Percentiles rank a stretch among this genome's conserved stretches.
Evolutionary conservation across 1,140 invertebrate species (phyloP).

Genomic region (Atta cephalotes): DNA sequence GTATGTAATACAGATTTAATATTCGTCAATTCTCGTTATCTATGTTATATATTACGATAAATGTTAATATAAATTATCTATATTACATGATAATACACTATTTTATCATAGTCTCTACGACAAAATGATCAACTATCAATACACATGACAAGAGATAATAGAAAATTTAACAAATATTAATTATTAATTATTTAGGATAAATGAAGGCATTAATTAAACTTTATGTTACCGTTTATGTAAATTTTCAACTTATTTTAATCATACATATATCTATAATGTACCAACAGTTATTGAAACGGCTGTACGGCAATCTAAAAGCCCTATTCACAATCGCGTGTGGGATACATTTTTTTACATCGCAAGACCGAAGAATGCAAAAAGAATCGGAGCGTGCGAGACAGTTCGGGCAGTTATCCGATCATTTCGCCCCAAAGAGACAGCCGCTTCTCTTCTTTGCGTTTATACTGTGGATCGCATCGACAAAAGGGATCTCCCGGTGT

Average conservation of each 20-base stretch:
- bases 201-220: neutral
- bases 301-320: neutral
- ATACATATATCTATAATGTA: neutral
- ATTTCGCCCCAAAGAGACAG: conserved; percentile 60
- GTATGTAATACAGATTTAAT: conserved; percentile 8
- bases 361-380: conserved; percentile 69
- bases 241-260: neutral
- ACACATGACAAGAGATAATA: neutral
- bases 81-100: neutral
- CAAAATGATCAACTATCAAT: conserved; percentile 13
- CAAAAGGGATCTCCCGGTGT: conserved; percentile 71
- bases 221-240: neutral
- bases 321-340: neutral
- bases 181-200: conserved; percentile 20
- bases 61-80: conserved; percentile 6
- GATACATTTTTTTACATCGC: conserved; percentile 27
- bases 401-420: conserved; percentile 63
- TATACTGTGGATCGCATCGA: conserved; percentile 68
- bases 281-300: neutral
- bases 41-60: neutral
- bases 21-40: neutral
- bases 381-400: conserved; percentile 60
- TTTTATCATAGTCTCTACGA: neutral
- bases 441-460: conserved; percentile 59
- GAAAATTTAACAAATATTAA: neutral